Evolutionary conservation across 2,113 vertebrate genomes (phyloP).

Genomic region (Todiramphus chloris): DNA sequence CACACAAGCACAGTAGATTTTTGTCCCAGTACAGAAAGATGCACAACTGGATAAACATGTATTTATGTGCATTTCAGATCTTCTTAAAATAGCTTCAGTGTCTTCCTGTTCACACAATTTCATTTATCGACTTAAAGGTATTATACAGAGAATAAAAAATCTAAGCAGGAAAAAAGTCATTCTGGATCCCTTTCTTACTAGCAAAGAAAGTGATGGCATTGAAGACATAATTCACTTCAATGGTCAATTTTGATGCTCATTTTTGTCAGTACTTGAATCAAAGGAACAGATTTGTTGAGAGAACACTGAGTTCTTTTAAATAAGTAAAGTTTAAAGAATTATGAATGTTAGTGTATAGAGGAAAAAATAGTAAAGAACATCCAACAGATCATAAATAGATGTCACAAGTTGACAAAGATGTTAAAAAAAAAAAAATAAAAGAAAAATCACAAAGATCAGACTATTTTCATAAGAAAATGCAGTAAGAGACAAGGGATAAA

Average conservation of each 20-base stretch:
- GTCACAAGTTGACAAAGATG: neutral
- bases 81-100: neutral
- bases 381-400: neutral
- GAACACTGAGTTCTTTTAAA: neutral
- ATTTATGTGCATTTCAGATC: neutral
- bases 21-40: neutral
- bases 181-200: neutral
- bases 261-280: neutral
- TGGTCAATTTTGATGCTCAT: neutral
- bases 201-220: neutral
- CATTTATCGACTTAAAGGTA: neutral
- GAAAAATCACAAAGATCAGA: neutral
- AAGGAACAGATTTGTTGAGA: neutral
- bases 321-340: neutral
- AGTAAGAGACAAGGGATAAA: neutral
- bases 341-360: neutral
- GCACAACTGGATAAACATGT: neutral
- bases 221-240: neutral
- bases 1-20: neutral
- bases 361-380: neutral
- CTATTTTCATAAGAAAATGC: neutral
- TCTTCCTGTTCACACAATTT: neutral
- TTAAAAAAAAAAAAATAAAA: neutral
- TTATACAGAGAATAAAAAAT: neutral
- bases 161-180: neutral